phyloP scores from a whole-genome alignment of 1,140 invertebrate species.

The Neodiprion pinetum region DNA sequence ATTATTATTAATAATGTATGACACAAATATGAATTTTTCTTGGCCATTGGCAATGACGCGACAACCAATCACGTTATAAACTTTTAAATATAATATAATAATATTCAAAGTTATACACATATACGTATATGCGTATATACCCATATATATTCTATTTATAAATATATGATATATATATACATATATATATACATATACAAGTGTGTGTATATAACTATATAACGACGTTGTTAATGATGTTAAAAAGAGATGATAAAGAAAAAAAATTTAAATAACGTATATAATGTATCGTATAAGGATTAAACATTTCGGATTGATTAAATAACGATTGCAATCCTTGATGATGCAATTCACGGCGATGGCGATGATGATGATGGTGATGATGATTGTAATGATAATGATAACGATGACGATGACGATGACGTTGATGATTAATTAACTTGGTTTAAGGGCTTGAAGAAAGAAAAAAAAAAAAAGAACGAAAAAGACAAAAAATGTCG shows the following conservation, averaged over 20 bases:
- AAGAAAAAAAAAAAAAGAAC: too few relatives aligned
- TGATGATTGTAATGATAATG: slow-evolving; percentile 21
- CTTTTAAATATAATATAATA: slow-evolving; percentile 34
- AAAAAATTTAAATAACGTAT: slow-evolving; percentile 6
- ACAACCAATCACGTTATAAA: slow-evolving; percentile 61
- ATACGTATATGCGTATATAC: background rate
- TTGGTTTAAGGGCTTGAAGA: too few relatives aligned
- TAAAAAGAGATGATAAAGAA: slow-evolving; percentile 12
- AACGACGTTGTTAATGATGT: slow-evolving; percentile 22
- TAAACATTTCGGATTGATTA: background rate
- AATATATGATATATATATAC: slow-evolving; percentile 12
- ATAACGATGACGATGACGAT: background rate
- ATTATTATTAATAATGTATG: background rate
- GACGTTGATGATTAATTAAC: too few relatives aligned
- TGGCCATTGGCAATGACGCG: slow-evolving; percentile 31
- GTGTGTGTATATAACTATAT: slow-evolving; percentile 23
- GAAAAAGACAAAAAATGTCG: too few relatives aligned
- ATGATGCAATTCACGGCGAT: too few relatives aligned
- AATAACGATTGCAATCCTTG: too few relatives aligned
- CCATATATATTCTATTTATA: slow-evolving; percentile 13
- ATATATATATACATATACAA: slow-evolving; percentile 23
- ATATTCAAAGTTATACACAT: background rate
- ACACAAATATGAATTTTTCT: background rate
- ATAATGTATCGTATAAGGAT: slow-evolving; percentile 12
- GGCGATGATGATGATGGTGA: background rate